Conservation (phyloP, 2,888 invertebrate genomes). For the Dynastes hyllus region DNA sequence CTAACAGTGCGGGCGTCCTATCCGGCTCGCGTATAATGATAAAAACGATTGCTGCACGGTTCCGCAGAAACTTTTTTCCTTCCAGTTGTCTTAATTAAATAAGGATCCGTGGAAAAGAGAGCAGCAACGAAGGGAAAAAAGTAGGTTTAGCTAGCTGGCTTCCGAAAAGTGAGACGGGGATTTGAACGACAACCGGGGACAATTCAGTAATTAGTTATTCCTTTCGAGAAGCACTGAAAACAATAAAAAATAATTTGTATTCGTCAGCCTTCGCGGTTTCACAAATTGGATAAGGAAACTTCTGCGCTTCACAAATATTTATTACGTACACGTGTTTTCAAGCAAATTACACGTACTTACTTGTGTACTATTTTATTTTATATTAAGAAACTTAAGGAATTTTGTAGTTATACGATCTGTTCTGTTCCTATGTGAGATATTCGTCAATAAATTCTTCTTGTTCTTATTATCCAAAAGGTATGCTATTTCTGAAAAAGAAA, state of each 20-base stretch:
- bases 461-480: too few species aligned
- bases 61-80: slow-evolving; percentile 37
- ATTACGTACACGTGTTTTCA: background rate
- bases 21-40: slow-evolving; percentile 23
- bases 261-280: slow-evolving; percentile 27
- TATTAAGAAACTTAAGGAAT: background rate
- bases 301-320: background rate
- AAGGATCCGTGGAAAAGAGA: slow-evolving; percentile 41
- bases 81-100: slow-evolving; percentile 46
- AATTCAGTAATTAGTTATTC: slow-evolving; percentile 47
- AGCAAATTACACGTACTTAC: background rate
- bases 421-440: too few species aligned
- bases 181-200: slow-evolving; percentile 24
- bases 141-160: slow-evolving; percentile 12
- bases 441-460: too few species aligned
- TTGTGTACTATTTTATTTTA: background rate
- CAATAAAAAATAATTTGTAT: slow-evolving; percentile 50
- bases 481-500: too few species aligned
- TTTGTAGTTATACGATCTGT: too few species aligned
- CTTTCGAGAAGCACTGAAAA: slow-evolving; percentile 30
- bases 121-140: slow-evolving; percentile 27
- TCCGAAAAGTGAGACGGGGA: slow-evolving; percentile 19
- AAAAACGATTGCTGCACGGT: slow-evolving; percentile 43
- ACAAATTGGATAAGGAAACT: slow-evolving; percentile 38
- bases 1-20: slow-evolving; percentile 5